Base-by-base conservation (phyloP, 2,113 vertebrate genomes). In the Nycticebus coucang region DNA sequence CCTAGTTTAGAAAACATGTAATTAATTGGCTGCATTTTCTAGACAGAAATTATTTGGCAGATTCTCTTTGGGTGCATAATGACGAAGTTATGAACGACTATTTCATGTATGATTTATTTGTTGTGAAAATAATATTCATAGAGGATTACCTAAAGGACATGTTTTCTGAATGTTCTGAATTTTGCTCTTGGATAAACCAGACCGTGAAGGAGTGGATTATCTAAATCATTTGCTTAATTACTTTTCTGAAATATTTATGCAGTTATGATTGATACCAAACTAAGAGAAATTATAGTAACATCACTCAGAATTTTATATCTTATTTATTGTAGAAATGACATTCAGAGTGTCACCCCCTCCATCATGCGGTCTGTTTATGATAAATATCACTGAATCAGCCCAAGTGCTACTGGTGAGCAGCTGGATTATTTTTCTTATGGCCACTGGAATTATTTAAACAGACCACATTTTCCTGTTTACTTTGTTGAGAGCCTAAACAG, bases 171-270 rank as follows among this genome's bases (percentile, higher is more conserved):
- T 86, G 93, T 50, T 86, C 69, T 96, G 60, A 93, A 94, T 94
- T 91, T 96, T 97, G 69, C 35, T 97, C 80, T 84, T 94, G 66
- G 71, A 87, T 95, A 92, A 96, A 22, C 75, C 93, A 87, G 83
- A 91, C 75, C 75, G 53, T 95, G 83, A 95, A 95, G 95, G 93
- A 95, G 93, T 96, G 97, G 95, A 89, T 95, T 96, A 91, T 87
- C 33, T 68, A 80, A 66, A 62, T 92, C 50, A 94, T 94, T 95
- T 96, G 87, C 97, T 80, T 97, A 97, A 97, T 87, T 93, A 94
- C 64, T 59, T 69, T 87, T 60, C 82, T 89, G 92, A 95, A 97
- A 93, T 96, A 95, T 96, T 96, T 95, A 96, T 89, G 28, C 37
- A 94, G 80, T 91, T 97, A 93, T 64, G 79, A 87, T 91, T 94